Conservation (phyloP, 2,113 vertebrate genomes). For the Cettia cetti region DNA sequence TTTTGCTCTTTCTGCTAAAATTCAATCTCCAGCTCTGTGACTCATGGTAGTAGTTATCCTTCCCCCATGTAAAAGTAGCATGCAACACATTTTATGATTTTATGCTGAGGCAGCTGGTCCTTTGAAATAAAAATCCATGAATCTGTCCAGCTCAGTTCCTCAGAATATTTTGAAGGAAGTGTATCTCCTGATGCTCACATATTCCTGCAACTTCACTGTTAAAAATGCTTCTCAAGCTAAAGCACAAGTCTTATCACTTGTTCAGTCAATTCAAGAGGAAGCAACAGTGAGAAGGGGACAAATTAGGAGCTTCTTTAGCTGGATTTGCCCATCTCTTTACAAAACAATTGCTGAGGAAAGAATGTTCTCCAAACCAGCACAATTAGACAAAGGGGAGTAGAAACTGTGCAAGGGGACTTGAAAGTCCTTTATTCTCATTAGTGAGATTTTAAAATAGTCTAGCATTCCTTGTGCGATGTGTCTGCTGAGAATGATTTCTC, state of each 20-base stretch:
- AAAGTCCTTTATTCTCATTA: not conserved
- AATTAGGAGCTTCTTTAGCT: not conserved
- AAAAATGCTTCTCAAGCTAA: not conserved
- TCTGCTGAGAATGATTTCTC: not conserved
- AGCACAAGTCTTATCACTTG: not conserved
- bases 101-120: not conserved
- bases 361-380: not conserved
- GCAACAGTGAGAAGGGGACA: not conserved
- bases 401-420: not conserved
- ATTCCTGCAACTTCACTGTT: not conserved
- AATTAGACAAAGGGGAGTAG: not conserved
- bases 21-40: not conserved
- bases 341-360: not conserved
- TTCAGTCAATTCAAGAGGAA: not conserved
- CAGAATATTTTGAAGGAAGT: not conserved
- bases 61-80: not conserved
- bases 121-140: not conserved
- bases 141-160: not conserved
- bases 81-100: not conserved
- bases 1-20: not conserved
- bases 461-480: not conserved
- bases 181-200: not conserved
- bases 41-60: not conserved
- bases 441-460: conserved; percentile 13
- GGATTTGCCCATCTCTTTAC: not conserved